Evolutionary conservation across 2,888 invertebrate species (phyloP), one percentile per base, ranked within the genome.

Genomic region (Neuroscelio doddi): DNA sequence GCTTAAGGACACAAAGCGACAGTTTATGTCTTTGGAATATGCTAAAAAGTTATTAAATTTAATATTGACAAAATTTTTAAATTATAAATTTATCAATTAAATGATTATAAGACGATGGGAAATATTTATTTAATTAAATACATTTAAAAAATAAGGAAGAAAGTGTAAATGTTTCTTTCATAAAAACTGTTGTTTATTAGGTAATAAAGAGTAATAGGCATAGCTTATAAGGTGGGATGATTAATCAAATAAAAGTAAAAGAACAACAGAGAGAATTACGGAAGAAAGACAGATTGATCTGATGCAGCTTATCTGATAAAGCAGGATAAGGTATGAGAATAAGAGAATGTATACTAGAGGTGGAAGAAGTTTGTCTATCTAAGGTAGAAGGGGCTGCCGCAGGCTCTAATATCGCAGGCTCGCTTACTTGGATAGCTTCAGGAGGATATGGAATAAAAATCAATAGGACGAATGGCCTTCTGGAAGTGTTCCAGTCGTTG

Each of bases 371-470:
- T 61, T 61, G 52, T 61, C 61, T 38, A 44, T 53, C 39, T 32
- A 29, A 46, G 21, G 12, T 38, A 29, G 26, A 45, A 44, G 45
- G 45, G 41, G 41, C 29, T 44, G 41, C 30, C 34, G 34, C 51
- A 51, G 39, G 53, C 52, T 57, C 62, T 64, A 56, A 71, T 68
- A 67, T 57, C 47, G 34, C 58, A 38, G 38, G 10, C 67, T 68
- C 67, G 69, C 68, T 69, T 65, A 68, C 64, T 71, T 63, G 70
- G 68, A 70, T 66, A 65, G 70, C 61, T 63, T 41, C 44, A 66
- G 69, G 51, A 69, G 71, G 69, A 72, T 71, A 73, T 70, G 72
- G 71, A 74, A 79, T 75, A 76, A 78, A 79, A 79, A 80, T 79
- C 79, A 78, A 79, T 80, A 80, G 73, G 67, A 70, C 63, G 59